Evolutionary conservation across 35 echinoderm and acorn worm species (phyloP).

Genomic region (Anneissia japonica): DNA sequence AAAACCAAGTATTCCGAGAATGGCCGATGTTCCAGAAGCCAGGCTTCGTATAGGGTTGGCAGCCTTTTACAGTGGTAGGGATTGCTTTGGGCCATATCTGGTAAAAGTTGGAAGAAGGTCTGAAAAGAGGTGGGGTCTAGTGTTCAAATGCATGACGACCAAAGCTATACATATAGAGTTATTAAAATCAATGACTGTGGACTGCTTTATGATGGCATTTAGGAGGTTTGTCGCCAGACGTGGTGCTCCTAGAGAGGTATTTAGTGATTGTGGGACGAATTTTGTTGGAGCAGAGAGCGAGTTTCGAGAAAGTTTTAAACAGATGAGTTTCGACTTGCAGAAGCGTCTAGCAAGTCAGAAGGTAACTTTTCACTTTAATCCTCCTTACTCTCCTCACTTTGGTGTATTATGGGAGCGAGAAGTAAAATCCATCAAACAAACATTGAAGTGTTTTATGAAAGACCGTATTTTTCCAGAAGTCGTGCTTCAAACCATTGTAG

Average conservation of each 20-base stretch:
- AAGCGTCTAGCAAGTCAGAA: neutral
- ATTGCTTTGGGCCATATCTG: neutral
- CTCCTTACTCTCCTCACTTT: slow-evolving; percentile 6
- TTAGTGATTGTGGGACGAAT: neutral
- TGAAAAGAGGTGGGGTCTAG: neutral
- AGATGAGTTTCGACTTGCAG: neutral
- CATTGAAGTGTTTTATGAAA: too few relatives aligned
- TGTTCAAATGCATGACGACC: neutral
- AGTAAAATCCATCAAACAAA: too few relatives aligned
- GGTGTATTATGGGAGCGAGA: neutral
- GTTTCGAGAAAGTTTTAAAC: neutral
- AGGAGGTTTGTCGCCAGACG: neutral
- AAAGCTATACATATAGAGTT: neutral
- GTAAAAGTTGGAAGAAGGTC: neutral
- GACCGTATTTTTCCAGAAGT: too few relatives aligned
- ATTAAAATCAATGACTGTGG: neutral
- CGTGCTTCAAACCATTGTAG: too few relatives aligned
- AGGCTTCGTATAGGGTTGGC: neutral
- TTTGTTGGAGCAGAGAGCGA: neutral
- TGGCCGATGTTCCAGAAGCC: neutral
- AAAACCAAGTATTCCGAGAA: neutral
- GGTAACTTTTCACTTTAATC: slow-evolving; percentile 8
- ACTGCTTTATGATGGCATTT: slow-evolving; percentile 1
- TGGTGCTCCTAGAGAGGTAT: neutral
- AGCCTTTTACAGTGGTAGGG: neutral